phyloP scores from a whole-genome alignment of 2,797 vertebrate species.

The Hybognathus amarus region DNA sequence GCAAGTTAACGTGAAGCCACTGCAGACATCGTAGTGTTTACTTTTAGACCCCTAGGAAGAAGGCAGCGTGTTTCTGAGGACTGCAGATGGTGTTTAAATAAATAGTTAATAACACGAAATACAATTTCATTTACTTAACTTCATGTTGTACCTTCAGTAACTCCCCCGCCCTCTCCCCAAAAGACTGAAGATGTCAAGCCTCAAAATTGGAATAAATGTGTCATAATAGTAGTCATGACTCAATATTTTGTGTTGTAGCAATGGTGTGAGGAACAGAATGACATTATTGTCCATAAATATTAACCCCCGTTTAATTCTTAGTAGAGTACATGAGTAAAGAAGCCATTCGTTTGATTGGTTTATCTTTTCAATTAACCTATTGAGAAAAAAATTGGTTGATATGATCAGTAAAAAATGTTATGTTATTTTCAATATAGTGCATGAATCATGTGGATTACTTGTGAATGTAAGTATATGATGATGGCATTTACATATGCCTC shows the following conservation, averaged over 20 bases:
- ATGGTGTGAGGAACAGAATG: neutral
- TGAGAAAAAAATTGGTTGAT: neutral
- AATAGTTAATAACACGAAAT: neutral
- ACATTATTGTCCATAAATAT: too few relatives aligned
- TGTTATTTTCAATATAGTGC: neutral
- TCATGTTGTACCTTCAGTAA: neutral
- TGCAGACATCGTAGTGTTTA: conserved; percentile 20
- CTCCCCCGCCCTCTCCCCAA: too few relatives aligned
- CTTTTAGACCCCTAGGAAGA: conserved; percentile 19
- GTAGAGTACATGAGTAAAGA: neutral
- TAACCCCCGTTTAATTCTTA: neutral
- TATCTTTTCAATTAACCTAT: neutral
- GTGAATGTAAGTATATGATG: neutral
- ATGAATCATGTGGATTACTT: neutral
- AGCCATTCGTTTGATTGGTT: neutral
- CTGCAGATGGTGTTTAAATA: neutral
- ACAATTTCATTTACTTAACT: neutral
- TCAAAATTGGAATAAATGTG: neutral
- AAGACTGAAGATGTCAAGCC: neutral
- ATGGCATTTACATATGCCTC: neutral
- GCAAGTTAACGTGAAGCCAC: conserved; percentile 30
- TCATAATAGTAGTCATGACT: neutral
- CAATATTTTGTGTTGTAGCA: neutral
- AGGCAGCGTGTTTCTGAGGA: neutral
- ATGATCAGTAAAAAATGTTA: too few relatives aligned